Evolutionary conservation across 2,797 vertebrate genomes (phyloP).

Genomic region (Poeciliopsis paucimaculata): DNA sequence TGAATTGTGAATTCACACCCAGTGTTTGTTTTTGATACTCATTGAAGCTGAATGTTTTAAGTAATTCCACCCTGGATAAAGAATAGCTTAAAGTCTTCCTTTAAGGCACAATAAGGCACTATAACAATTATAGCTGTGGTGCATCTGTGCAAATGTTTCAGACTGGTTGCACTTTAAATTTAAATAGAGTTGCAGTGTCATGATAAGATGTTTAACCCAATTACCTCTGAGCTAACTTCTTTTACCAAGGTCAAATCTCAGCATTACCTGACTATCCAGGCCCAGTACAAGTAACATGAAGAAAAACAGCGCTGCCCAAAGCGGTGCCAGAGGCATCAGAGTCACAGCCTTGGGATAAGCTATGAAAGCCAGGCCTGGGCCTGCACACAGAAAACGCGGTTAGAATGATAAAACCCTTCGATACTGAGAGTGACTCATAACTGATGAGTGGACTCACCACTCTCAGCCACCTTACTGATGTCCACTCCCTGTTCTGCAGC

Average conservation of each 20-base stretch:
- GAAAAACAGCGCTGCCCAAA: constrained; percentile 89
- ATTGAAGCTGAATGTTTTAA: background rate
- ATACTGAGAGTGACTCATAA: constrained; percentile 5
- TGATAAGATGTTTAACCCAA: background rate
- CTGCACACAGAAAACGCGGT: constrained; percentile 64
- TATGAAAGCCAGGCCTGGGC: constrained; percentile 87
- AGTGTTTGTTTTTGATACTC: background rate
- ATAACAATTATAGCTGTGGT: background rate
- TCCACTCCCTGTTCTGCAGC: constrained; percentile 87
- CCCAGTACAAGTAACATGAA: constrained; percentile 87
- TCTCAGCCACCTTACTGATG: constrained; percentile 88
- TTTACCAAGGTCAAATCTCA: constrained; percentile 5
- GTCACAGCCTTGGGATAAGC: constrained; percentile 89
- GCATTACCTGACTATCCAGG: constrained; percentile 85
- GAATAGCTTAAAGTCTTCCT: background rate
- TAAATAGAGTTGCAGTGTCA: background rate
- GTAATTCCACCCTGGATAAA: background rate
- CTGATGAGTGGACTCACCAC: constrained; percentile 74
- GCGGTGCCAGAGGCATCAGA: constrained; percentile 85
- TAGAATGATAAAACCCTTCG: constrained; percentile 1
- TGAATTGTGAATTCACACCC: background rate
- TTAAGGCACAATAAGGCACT: background rate
- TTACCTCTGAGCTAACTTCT: background rate
- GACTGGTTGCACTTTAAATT: background rate
- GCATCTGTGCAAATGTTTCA: background rate